phyloP scores from a whole-genome alignment of 2,888 invertebrate species.

The Napeogenes sylphis region DNA sequence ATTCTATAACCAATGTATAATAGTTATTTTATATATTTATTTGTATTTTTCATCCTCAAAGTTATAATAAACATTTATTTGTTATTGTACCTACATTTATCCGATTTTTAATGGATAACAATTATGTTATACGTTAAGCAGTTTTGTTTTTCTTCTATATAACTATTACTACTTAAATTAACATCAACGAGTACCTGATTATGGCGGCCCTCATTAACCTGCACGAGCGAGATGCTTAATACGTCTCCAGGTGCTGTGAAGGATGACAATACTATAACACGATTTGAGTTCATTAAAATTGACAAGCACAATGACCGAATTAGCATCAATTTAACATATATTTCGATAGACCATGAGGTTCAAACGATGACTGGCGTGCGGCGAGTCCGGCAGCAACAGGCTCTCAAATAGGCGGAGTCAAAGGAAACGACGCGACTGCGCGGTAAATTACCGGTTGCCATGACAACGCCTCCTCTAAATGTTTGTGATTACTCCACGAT shows the following conservation, averaged over 20 bases:
- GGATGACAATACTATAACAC: slow-evolving; percentile 37
- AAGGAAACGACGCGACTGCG: slow-evolving; percentile 57
- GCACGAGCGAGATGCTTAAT: slow-evolving; percentile 48
- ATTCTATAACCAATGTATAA: background rate
- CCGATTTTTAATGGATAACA: no score
- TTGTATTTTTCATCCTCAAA: background rate
- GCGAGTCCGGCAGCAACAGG: slow-evolving; percentile 68
- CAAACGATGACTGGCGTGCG: slow-evolving; percentile 61
- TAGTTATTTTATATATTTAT: background rate
- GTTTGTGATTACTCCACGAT: slow-evolving; percentile 63
- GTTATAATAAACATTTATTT: background rate
- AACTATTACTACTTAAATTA: slow-evolving; percentile 12
- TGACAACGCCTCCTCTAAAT: slow-evolving; percentile 68
- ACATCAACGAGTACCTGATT: slow-evolving; percentile 54
- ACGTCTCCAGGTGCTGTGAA: slow-evolving; percentile 42
- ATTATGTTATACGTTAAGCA: no score
- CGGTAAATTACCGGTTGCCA: slow-evolving; percentile 56
- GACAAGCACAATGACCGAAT: slow-evolving; percentile 23
- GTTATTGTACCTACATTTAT: background rate
- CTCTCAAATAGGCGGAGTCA: slow-evolving; percentile 63
- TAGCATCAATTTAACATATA: slow-evolving; percentile 16
- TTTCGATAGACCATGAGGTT: slow-evolving; percentile 47
- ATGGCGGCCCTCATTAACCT: slow-evolving; percentile 54
- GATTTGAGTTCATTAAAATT: slow-evolving; percentile 37
- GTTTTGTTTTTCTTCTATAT: background rate